Base-by-base conservation (phyloP, 2,888 invertebrate species). In the Siphonodentalium dalli region DNA sequence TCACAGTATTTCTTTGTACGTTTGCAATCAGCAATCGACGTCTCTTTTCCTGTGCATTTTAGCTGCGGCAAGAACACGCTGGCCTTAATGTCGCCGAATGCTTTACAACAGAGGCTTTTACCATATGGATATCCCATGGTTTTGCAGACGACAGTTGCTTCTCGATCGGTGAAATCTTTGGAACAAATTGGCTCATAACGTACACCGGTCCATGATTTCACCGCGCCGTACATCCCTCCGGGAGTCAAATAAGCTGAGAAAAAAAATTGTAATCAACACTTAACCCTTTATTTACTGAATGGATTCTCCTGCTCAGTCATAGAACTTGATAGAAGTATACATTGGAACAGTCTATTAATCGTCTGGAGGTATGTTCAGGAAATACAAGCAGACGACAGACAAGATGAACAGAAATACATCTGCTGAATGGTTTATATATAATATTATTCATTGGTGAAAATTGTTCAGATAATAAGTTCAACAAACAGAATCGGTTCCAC, bases 151-250 rank as follows among this genome's bases (percentile, higher is more conserved):
- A 80, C 79, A 0, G 43, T 50, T 0, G 89, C 90, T n/a, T 88
- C 86, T 34, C 84, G 83, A 18, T 84, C 81, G 37, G 87, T 86
- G 68, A 90, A 90, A 67, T 88, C 88, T 67, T 90, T 90, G 65
- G 90, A 89, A 73, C 91, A 91, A 13, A 91, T 84, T 1, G 64
- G 49, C 15, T 53, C 45, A 44, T 70, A 69, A 0, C 40, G 13
- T 18, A 55, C 56, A 13, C 63, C 54, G 1, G 45, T 52, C 62
- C 66, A 67, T 1, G 66, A 54, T 29, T 64, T 51, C 0, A 69
- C 55, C 7, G 59, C 63, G 2, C 71, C 71, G 34, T 63, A 66
- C 24, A 61, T 51, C 7, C 59, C 55, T 11, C 58, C 63, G n/a
- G 60, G 53, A 2, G 51, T 48, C 6, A 57, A 54, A 35, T 63